Percentiles rank a stretch among this genome's conserved stretches.
These are phyloP conservation scores for Ostrea denselamellosa DNA, from an alignment of 1,140 invertebrate species.

Conservation along the genomic window DNA sequence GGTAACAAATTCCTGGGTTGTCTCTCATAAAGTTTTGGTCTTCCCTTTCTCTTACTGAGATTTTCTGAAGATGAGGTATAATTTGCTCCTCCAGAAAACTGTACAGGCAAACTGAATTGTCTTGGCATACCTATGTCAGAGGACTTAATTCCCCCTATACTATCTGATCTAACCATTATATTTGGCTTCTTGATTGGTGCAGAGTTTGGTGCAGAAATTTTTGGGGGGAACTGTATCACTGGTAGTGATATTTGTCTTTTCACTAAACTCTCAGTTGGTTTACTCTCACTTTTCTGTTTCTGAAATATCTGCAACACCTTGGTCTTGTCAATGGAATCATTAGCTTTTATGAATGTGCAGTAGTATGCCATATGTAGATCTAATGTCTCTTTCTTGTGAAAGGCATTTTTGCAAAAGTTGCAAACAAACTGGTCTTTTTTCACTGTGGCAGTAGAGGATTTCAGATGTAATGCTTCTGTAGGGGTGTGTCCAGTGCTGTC, in stretches of 20 bases:
- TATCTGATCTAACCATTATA: background rate
- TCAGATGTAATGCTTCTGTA: background rate
- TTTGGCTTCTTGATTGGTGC: background rate
- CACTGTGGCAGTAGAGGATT: background rate
- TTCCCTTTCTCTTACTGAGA: background rate
- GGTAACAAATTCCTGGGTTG: background rate
- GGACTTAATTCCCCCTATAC: background rate
- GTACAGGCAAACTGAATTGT: background rate
- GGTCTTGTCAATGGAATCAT: background rate
- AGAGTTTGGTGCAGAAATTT: background rate
- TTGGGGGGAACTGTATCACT: background rate
- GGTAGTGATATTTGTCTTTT: conserved; percentile 22
- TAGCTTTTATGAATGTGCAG: conserved; percentile 51
- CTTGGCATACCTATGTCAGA: background rate
- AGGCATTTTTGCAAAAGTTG: conserved; percentile 60
- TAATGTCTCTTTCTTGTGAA: conserved; percentile 63
- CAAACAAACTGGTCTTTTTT: conserved; percentile 24
- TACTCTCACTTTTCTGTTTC: background rate
- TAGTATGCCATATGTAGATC: conserved; percentile 65
- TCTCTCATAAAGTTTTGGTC: background rate
- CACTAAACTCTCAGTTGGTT: background rate
- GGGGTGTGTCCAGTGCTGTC: background rate
- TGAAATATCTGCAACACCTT: conserved; percentile 9
- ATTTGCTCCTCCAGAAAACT: conserved; percentile 2
- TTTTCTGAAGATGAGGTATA: background rate